Conservation (phyloP, 2,888 invertebrate species). For the Marasmarcha lunaedactyla region DNA sequence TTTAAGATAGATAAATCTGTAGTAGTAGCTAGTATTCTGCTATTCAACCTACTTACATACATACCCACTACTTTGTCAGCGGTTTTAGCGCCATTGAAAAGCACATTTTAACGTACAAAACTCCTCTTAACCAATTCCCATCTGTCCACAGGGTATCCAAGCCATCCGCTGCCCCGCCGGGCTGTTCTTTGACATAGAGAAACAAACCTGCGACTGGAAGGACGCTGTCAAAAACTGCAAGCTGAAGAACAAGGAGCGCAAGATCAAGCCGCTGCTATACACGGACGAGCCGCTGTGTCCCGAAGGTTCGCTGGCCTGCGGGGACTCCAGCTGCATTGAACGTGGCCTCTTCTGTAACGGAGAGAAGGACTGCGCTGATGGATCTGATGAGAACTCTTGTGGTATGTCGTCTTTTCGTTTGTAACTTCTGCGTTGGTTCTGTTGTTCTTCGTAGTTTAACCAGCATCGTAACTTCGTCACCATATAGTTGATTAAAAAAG, state of each 20-base stretch:
- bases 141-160: conserved; percentile 86
- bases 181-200: conserved; percentile 92
- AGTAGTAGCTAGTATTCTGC: no score
- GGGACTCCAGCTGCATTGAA: conserved; percentile 88
- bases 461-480: background rate
- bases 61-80: no score
- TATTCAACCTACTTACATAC: no score
- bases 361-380: conserved; percentile 88
- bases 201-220: conserved; percentile 96
- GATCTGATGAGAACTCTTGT: conserved; percentile 91
- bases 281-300: conserved; percentile 92
- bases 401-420: conserved; percentile 78
- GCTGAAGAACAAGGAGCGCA: conserved; percentile 88
- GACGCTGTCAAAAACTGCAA: conserved; percentile 94
- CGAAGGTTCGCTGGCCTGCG: conserved; percentile 89
- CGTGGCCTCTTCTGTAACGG: conserved; percentile 94
- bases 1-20: no score
- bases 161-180: conserved; percentile 94
- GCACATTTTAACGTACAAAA: no score
- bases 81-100: no score
- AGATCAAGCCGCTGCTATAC: conserved; percentile 86
- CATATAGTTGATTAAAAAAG: no score
- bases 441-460: background rate
- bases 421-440: background rate
- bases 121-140: no score